Base-by-base conservation (phyloP, 2,797 vertebrate species). In the Selene dorsalis region DNA sequence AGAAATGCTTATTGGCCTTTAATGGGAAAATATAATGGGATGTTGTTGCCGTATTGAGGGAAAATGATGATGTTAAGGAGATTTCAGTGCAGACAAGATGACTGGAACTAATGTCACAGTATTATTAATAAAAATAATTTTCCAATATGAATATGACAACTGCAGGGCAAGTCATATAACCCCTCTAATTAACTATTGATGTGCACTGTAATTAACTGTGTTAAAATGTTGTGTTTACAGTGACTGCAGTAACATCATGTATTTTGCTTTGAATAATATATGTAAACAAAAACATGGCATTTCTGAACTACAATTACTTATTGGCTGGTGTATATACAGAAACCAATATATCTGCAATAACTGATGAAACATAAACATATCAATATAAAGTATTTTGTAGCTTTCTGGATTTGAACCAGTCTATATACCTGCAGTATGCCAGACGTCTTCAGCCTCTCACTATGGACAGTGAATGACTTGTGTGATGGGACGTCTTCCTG, bases 401-500 rank as follows among this genome's bases (percentile, higher is more conserved):
- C 30, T 6, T 24, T 58, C 20, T 12, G 56, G 30, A 11, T 58
- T 35, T 58, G 3, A 58, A 38, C 9, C 6, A 55, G 52, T 28
- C 24, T 55, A 17, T 28, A 55, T 30, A 56, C 55, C 30, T 30
- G 26, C 24, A 55, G 24, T 14, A 3, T 30, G 22, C 16, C 52
- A 26, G 20, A 22, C 22, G 2, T 24, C 52, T 53, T 53, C 12
- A 53, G 13, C 26, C 38, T 4, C 5, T 53, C 53, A 60, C 50
- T 50, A 50, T 62, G 20, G 56, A 52, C 45, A 20, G 62, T 41
- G 43, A 22, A 7, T 48, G 28, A 22, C 26, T n/a, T 72, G 70
- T 69, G 60, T 62, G 74, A 41, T 43, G 45, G 50, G 65, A 30
- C 16, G 28, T 68, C 60, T 72, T 55, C 18, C 38, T 60, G 24